A percentile compares a stretch with the other conserved stretches of the same genome.
Conservation (phyloP, 2,113 vertebrate species). For the cattle (Bos taurus) region ARS-UCD2.0 NC_037339.1:23069001-23069500, state of each 20-base stretch:
- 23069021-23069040: not conserved
- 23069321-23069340: not conserved
- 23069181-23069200: not conserved
- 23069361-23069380: not conserved
- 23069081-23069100: not conserved
- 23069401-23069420: not conserved
- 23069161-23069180: not conserved
- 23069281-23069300: not conserved
- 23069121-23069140: not conserved
- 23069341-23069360: not conserved
- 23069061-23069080: not conserved
- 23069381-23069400: constrained; percentile 19
- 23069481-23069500: constrained; percentile 19
- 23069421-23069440: not conserved
- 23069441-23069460: not conserved
- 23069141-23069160: not conserved
- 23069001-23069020: not conserved
- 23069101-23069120: not conserved
- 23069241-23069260: not conserved
- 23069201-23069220: not conserved
- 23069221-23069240: not conserved
- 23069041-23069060: not conserved
- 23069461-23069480: constrained; percentile 9
- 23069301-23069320: not conserved
- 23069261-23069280: not conserved